Base-by-base conservation (phyloP, 2,113 vertebrate genomes). In the Paratilapia polleni region DNA sequence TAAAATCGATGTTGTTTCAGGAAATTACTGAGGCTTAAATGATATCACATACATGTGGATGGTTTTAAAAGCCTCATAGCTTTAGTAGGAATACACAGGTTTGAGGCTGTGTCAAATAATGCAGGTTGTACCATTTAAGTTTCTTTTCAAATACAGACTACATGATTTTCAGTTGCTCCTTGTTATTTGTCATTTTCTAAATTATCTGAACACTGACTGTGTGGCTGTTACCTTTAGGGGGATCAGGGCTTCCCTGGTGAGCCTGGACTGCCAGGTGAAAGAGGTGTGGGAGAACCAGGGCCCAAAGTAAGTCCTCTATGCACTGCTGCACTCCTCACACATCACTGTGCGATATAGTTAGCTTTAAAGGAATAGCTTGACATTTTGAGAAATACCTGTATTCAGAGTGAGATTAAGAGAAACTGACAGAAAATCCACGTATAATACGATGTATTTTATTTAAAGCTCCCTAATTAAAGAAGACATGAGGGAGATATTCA, bases 261-360 rank as follows among this genome's bases (percentile, higher is more conserved):
- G 31, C 80, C 26, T n/a, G 96, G 96, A 54, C 62, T 38, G 8
- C 84, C 78, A 6, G 96, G 96, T 28, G 89, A 94, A 78, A 94
- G 90, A 86, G 94, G 92, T 15, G 56, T 91, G 2, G 96, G 96
- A 64, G 77, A 93, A 62, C 94, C 93, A 47, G 96, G 96, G 70
- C 89, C 94, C 11, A 96, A 96, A 89, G 96, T 96, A 87, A 90
- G 93, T 85, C 4, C 3, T 64, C 8, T 52, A 2, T 59, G 38
- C 8, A n/a, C 10, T 20, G 4, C 38, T 43, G 13, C 15, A 26
- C 49, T 31, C 28, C 17, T 82, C 34, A 54, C 5, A 12, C 5
- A 3, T 31, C 60, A 63, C 2, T 41, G 6, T 36, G 34, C 34
- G 6, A 1, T 36, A 36, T 36, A 36, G 4, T 70, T 49, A 4